Evolutionary conservation across 2,113 vertebrate genomes (phyloP).

Genomic region (Sporophila hypoxantha): DNA sequence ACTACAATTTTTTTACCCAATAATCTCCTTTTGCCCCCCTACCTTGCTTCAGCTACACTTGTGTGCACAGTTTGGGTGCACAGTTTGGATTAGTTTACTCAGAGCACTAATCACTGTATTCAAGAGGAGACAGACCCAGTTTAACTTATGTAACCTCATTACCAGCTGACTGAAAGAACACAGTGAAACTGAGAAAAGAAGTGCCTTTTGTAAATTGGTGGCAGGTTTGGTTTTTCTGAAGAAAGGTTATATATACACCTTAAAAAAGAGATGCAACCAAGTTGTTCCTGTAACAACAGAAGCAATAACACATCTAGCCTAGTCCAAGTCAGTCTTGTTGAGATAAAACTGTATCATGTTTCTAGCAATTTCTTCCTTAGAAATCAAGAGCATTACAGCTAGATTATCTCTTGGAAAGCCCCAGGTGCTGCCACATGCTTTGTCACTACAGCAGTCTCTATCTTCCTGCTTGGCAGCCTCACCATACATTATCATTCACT

Average conservation of each 20-base stretch:
- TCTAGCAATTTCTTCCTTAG: neutral
- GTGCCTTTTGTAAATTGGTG: neutral
- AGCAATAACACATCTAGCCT: neutral
- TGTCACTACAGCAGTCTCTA: neutral
- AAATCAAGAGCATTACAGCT: neutral
- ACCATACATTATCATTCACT: neutral
- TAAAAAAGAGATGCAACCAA: neutral
- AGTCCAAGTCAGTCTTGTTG: neutral
- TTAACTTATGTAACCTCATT: neutral
- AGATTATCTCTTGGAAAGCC: neutral
- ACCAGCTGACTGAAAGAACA: neutral
- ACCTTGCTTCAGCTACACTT: neutral
- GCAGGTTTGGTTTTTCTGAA: neutral
- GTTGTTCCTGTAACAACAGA: neutral
- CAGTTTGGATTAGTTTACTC: neutral
- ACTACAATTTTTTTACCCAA: neutral
- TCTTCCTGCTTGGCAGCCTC: slow-evolving; percentile 25
- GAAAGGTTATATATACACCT: neutral
- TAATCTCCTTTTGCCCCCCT: neutral
- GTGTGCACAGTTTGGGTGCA: neutral
- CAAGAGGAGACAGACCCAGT: neutral
- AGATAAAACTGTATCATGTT: neutral
- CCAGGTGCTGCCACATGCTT: neutral
- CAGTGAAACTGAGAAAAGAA: neutral
- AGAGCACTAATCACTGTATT: neutral